Conservation (phyloP, 2,797 vertebrate genomes). For the Microctenopoma stevenorrisi region DNA sequence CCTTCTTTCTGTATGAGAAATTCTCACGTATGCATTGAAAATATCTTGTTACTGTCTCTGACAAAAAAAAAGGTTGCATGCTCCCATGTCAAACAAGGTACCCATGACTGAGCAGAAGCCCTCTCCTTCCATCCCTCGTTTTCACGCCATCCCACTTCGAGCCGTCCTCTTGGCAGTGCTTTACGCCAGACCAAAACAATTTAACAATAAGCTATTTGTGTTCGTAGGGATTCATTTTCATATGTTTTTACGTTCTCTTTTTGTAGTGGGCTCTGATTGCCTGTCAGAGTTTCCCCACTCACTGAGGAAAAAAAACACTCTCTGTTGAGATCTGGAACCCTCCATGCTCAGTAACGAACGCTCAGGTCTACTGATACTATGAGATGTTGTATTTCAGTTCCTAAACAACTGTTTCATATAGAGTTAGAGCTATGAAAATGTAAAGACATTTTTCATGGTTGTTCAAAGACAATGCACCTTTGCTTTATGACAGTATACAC, state of each 20-base stretch:
- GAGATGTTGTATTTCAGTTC: constrained; percentile 42
- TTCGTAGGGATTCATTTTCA: constrained; percentile 68
- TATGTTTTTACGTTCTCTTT: constrained; percentile 71
- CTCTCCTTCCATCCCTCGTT: constrained; percentile 33
- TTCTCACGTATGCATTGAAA: background rate
- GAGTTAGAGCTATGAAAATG: background rate
- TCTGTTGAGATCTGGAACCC: constrained; percentile 42
- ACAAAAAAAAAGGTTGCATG: constrained; percentile 21
- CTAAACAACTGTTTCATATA: constrained; percentile 26
- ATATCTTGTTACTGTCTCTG: constrained; percentile 24
- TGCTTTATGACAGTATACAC: constrained; percentile 29
- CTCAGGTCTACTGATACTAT: constrained; percentile 28
- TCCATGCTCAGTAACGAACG: constrained; percentile 14
- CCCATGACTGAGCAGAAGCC: constrained; percentile 47
- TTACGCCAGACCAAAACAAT: constrained; percentile 73
- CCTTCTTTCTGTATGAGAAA: constrained; percentile 10
- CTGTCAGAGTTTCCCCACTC: constrained; percentile 66
- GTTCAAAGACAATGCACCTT: background rate
- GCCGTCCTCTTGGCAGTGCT: constrained; percentile 62
- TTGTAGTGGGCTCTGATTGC: constrained; percentile 70
- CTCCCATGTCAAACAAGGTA: constrained; percentile 37
- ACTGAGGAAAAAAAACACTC: constrained; percentile 37
- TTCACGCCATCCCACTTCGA: constrained; percentile 67
- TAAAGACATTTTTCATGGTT: background rate
- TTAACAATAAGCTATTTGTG: constrained; percentile 74